Evolutionary conservation across 2,888 invertebrate species (phyloP).

Genomic region (Operophtera brumata): DNA sequence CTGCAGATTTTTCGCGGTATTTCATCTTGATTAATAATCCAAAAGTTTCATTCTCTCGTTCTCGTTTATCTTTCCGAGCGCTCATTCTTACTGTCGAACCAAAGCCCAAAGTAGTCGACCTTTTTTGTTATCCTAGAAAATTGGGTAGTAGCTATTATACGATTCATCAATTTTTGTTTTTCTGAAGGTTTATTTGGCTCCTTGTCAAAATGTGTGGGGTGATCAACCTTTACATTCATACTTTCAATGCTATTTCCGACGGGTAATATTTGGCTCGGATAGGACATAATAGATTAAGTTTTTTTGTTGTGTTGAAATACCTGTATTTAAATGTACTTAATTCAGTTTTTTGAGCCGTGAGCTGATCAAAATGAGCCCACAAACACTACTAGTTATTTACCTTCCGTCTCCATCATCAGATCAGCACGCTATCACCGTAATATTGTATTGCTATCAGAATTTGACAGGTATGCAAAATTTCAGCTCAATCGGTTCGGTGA

Average conservation of each 20-base stretch:
- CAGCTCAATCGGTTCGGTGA: no score
- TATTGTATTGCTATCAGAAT: no score
- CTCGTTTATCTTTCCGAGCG: conserved; percentile 33
- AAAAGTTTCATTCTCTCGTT: conserved; percentile 28
- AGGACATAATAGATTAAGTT: not conserved
- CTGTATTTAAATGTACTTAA: no score
- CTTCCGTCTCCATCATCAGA: no score
- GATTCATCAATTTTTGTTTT: conserved; percentile 21
- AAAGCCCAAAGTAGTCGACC: conserved; percentile 23
- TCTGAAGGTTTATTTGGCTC: not conserved
- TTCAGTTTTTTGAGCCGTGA: no score
- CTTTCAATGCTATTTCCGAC: not conserved
- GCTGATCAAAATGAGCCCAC: no score
- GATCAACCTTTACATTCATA: no score
- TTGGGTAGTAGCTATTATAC: conserved; percentile 7
- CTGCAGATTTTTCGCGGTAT: conserved; percentile 21
- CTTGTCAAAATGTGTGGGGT: not conserved
- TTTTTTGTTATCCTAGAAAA: conserved; percentile 19
- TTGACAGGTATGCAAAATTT: no score
- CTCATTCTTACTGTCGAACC: conserved; percentile 32
- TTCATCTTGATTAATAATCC: conserved; percentile 31
- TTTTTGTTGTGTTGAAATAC: no score
- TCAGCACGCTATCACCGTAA: no score
- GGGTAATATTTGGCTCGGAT: not conserved
- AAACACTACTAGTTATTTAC: no score